A percentile compares a stretch with the other conserved stretches of the same genome.
Conservation (phyloP, 2,888 invertebrate species). For the Hylaea fasciaria region DNA sequence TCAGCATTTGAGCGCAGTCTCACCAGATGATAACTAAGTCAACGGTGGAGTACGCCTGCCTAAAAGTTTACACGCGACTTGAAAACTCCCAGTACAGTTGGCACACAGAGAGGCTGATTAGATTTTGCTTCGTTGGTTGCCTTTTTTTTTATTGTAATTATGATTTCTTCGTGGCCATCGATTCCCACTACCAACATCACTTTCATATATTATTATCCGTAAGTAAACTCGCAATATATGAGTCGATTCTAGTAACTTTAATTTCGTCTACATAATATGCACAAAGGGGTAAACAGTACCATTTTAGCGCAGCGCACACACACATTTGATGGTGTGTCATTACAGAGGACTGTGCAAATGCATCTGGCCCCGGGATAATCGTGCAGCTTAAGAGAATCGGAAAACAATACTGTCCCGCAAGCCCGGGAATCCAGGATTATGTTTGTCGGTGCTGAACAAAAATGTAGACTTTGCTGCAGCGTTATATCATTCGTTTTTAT, state of each 20-base stretch:
- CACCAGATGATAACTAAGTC: too few species aligned
- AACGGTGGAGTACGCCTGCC: too few species aligned
- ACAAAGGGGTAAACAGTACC: conserved; percentile 52
- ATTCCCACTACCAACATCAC: too few species aligned
- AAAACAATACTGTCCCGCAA: conserved; percentile 51
- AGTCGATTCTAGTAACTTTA: neutral
- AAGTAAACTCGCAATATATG: too few species aligned
- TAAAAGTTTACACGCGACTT: too few species aligned
- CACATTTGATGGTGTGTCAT: conserved; percentile 55
- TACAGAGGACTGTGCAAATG: conserved; percentile 60
- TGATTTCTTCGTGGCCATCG: too few species aligned
- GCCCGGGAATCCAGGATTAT: conserved; percentile 20
- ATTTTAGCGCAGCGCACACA: conserved; percentile 47
- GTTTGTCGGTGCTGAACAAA: conserved; percentile 4
- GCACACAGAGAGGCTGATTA: too few species aligned
- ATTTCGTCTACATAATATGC: conserved; percentile 36
- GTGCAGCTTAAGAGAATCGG: conserved; percentile 51
- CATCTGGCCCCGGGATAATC: conserved; percentile 54
- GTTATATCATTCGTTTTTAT: neutral
- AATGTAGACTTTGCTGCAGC: conserved; percentile 9
- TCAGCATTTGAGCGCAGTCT: too few species aligned
- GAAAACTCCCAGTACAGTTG: too few species aligned
- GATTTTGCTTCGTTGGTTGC: too few species aligned
- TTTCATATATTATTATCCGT: too few species aligned
- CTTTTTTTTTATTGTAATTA: too few species aligned